These are phyloP conservation scores for Leptocoma aspasia DNA, from an alignment of 2,113 vertebrate species.

Conservation along the genomic window DNA sequence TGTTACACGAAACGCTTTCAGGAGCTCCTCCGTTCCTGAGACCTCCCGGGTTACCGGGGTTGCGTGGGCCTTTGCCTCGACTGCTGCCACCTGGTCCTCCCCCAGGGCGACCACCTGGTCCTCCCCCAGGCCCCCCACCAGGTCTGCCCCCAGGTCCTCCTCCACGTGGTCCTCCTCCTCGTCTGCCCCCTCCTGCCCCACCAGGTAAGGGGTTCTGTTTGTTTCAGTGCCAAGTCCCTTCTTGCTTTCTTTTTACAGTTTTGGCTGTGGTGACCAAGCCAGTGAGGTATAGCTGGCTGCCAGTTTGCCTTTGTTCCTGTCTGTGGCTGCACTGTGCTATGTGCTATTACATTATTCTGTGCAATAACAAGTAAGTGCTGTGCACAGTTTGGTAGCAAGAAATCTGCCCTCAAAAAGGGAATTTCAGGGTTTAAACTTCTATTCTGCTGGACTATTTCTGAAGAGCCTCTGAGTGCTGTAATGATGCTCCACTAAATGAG, in stretches of 20 bases:
- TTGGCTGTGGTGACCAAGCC: background rate
- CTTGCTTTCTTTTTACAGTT: background rate
- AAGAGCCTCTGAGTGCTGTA: background rate
- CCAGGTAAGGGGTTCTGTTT: slow-evolving; percentile 78
- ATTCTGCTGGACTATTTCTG: background rate
- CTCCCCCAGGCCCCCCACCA: slow-evolving; percentile 91
- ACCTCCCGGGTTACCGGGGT: slow-evolving; percentile 88
- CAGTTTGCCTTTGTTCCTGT: background rate
- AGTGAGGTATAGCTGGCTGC: background rate
- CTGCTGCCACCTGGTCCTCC: slow-evolving; percentile 94
- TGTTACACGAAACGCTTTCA: slow-evolving; percentile 18
- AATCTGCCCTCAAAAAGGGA: background rate
- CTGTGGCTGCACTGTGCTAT: background rate
- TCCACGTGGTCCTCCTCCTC: slow-evolving; percentile 92
- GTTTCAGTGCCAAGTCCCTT: background rate
- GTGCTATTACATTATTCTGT: background rate
- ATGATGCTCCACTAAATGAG: background rate
- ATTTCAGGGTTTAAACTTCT: background rate
- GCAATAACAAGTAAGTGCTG: background rate
- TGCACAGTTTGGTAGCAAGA: background rate
- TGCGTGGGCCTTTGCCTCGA: slow-evolving; percentile 90
- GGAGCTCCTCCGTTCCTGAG: slow-evolving; percentile 96
- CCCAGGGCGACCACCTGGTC: slow-evolving; percentile 91
- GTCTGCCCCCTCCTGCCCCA: slow-evolving; percentile 90
- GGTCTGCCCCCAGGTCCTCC: slow-evolving; percentile 95